phyloP scores from a whole-genome alignment of 2,113 vertebrate species.

The Polyodon spathula region DNA sequence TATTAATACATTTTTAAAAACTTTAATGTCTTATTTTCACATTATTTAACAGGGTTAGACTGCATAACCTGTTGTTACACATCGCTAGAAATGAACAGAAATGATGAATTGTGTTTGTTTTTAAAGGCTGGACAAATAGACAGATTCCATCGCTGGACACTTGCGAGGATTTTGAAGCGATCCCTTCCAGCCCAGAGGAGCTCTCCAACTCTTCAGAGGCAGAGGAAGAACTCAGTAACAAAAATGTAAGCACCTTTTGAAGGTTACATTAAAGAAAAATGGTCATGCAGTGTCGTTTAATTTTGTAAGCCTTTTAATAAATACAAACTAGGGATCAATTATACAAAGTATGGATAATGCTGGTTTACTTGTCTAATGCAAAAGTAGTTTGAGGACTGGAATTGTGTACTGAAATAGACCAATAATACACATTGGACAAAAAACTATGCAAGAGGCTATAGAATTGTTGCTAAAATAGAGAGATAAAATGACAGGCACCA shows the following conservation, averaged over 20 bases:
- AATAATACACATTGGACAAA: too few species aligned
- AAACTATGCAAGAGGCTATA: constrained; percentile 4
- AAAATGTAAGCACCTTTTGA: constrained; percentile 51
- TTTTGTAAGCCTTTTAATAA: too few species aligned
- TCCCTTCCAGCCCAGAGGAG: constrained; percentile 77
- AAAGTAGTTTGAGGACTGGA: neutral
- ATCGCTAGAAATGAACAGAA: too few species aligned
- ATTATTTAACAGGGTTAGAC: too few species aligned
- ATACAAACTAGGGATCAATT: neutral
- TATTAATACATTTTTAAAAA: too few species aligned
- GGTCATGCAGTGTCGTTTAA: too few species aligned
- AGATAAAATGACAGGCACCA: constrained; percentile 3
- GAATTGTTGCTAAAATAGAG: constrained; percentile 9
- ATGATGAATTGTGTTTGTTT: neutral
- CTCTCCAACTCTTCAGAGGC: constrained; percentile 77
- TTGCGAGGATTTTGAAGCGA: constrained; percentile 73
- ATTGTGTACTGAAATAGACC: too few species aligned
- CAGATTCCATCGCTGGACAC: constrained; percentile 69
- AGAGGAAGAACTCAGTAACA: constrained; percentile 68
- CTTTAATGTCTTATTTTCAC: too few species aligned
- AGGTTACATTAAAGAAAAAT: too few species aligned
- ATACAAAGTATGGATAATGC: neutral
- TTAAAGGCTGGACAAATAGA: constrained; percentile 66
- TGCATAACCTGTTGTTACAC: too few species aligned
- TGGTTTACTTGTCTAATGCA: neutral